Evolutionary conservation across 2,797 vertebrate genomes (phyloP), one percentile per base, ranked within the genome.

Genomic region (Chromobotia macracanthus): DNA sequence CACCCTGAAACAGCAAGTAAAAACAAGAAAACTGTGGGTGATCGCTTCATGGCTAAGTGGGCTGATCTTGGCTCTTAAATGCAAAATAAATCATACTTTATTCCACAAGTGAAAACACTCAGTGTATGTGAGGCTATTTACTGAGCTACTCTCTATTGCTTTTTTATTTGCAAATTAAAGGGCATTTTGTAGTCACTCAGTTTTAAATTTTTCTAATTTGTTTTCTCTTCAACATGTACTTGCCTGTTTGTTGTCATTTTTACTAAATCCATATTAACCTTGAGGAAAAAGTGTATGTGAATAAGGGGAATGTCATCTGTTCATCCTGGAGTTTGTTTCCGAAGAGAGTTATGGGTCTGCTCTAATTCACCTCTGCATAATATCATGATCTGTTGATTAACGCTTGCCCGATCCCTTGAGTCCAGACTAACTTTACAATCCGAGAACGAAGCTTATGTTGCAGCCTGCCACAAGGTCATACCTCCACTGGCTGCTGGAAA

Each of bases 391-490:
- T 75, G 72, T 56, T 79, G 77, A 75, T 82, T 80, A 83, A 66
- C 35, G 60, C 46, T 80, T 21, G 9, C 13, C 5, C 7, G 13
- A 6, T 66, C 64, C 48, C 72, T 61, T 56, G 15, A 48, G 64
- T 31, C 72, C 48, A 19, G 53, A 56, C 35, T 70, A 70, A 71
- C 72, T 82, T 68, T 53, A 61, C 3, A 77, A 35, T 61, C 53
- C 31, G 65, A 55, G n/a, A 69, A 69, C 12, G 9, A 0, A 72
- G 70, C 61, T 73, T 53, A 56, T 86, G 60, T 83, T 75, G 73
- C 56, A 12, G 67, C 0, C 72, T 80, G 79, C 82, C 68, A 72
- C 46, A 46, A 83, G 88, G 89, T 91, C 88, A 83, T 82, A 71
- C 77, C 71, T 81, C 69, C 67, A 46, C 2, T 51, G 58, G 31